Conservation (phyloP, 2,888 invertebrate species). For the Rosalia funebris region DNA sequence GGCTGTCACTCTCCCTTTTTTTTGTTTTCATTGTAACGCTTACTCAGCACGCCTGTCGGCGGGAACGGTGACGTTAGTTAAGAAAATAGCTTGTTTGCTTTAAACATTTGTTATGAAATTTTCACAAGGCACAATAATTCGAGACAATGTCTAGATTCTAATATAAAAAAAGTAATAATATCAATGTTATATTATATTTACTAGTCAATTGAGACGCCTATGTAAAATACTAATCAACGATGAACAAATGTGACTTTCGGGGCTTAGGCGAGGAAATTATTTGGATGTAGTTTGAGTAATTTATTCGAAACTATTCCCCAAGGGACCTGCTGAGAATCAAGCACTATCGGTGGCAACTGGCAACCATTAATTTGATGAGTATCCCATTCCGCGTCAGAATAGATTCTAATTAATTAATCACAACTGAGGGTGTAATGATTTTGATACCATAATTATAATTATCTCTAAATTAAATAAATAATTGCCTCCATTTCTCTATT, state of each 20-base stretch:
- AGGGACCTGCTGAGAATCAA: too few relatives aligned
- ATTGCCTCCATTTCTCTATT: too few relatives aligned
- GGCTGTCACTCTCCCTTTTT: not conserved
- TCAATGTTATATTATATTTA: conserved; percentile 60
- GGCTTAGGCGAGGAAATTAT: conserved; percentile 26
- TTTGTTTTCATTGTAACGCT: conserved; percentile 1
- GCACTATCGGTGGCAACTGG: too few relatives aligned
- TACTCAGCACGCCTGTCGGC: conserved; percentile 15
- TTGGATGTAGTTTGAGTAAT: too few relatives aligned
- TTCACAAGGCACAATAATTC: conserved; percentile 63
- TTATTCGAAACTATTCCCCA: too few relatives aligned
- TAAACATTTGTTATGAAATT: conserved; percentile 57
- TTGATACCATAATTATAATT: too few relatives aligned
- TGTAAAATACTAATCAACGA: conserved; percentile 41
- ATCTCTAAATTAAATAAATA: too few relatives aligned
- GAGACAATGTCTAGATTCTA: conserved; percentile 63
- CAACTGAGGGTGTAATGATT: too few relatives aligned
- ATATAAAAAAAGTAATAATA: conserved; percentile 55
- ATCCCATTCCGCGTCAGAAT: too few relatives aligned
- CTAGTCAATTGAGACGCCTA: conserved; percentile 62
- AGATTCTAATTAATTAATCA: too few relatives aligned
- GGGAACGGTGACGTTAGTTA: conserved; percentile 34
- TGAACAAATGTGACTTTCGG: conserved; percentile 24
- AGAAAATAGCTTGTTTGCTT: conserved; percentile 43
- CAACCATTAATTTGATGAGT: too few relatives aligned